These are phyloP conservation scores for Leptodactylus fallax DNA, from an alignment of 2,797 vertebrate genomes.

Conservation along the genomic window DNA sequence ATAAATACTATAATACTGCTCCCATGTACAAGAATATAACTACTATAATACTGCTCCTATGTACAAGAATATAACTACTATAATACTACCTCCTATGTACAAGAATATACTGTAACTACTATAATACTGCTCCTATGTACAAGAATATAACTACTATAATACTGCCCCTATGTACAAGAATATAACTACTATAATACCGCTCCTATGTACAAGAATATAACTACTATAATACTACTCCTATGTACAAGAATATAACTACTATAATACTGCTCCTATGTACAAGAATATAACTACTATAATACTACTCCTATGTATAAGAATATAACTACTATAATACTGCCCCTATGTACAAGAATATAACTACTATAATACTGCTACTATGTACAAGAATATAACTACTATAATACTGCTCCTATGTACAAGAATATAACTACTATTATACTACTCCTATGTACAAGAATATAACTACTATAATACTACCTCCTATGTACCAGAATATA, in stretches of 20 bases:
- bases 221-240: slow-evolving; percentile 3
- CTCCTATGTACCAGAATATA: no score
- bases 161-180: not conserved
- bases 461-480: no score
- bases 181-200: slow-evolving; percentile 5
- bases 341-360: slow-evolving; percentile 8
- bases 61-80: no score
- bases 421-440: no score
- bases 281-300: slow-evolving; percentile 19
- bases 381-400: no score
- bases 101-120: slow-evolving; percentile 6
- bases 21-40: no score
- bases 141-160: slow-evolving; percentile 14
- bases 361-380: not conserved
- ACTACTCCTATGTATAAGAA: not conserved
- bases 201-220: slow-evolving; percentile 9
- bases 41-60: no score
- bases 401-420: no score
- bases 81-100: not conserved
- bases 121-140: not conserved
- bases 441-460: no score
- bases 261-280: slow-evolving; percentile 1
- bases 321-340: slow-evolving; percentile 11
- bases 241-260: slow-evolving; percentile 4
- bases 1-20: no score